These are phyloP conservation scores for Sardina pilchardus DNA, from an alignment of 2,113 vertebrate species.

Conservation along the genomic window DNA sequence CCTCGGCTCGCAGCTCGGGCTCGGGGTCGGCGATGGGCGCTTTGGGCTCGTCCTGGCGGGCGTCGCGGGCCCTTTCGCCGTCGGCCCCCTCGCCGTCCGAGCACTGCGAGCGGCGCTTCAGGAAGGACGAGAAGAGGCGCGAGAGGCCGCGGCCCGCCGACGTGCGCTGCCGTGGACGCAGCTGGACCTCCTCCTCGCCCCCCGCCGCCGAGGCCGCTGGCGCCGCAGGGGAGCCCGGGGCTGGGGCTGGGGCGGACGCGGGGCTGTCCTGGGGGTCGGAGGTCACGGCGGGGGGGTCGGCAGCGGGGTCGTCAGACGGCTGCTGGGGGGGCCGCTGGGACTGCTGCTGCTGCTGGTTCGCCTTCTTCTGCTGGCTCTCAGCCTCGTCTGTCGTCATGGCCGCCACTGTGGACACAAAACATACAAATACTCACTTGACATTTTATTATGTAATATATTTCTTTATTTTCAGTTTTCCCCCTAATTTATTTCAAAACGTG, in stretches of 20 bases:
- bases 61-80: conserved; percentile 43
- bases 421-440: not conserved
- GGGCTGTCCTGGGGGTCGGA: conserved; percentile 34
- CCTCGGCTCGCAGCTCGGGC: conserved; percentile 85
- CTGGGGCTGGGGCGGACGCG: not conserved
- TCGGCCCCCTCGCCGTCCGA: conserved; percentile 77
- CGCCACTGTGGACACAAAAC: conserved; percentile 63
- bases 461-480: too few species aligned
- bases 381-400: conserved; percentile 94
- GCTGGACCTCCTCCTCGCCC: conserved; percentile 73
- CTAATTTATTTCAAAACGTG: too few species aligned
- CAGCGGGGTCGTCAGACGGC: conserved; percentile 21
- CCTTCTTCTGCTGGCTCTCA: conserved; percentile 75
- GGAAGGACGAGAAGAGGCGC: conserved; percentile 89
- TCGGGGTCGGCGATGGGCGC: conserved; percentile 96
- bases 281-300: conserved; percentile 53
- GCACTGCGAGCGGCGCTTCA: conserved; percentile 89
- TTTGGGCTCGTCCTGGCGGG: conserved; percentile 76
- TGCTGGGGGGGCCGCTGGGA: conserved; percentile 47
- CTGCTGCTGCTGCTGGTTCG: conserved; percentile 66
- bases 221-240: conserved; percentile 43
- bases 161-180: conserved; percentile 69
- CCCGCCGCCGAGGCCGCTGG: too few species aligned
- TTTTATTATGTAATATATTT: not conserved
- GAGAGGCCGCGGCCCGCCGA: conserved; percentile 84